Base-by-base conservation (phyloP, 2,797 vertebrate genomes). In the Manis pentadactyla region DNA sequence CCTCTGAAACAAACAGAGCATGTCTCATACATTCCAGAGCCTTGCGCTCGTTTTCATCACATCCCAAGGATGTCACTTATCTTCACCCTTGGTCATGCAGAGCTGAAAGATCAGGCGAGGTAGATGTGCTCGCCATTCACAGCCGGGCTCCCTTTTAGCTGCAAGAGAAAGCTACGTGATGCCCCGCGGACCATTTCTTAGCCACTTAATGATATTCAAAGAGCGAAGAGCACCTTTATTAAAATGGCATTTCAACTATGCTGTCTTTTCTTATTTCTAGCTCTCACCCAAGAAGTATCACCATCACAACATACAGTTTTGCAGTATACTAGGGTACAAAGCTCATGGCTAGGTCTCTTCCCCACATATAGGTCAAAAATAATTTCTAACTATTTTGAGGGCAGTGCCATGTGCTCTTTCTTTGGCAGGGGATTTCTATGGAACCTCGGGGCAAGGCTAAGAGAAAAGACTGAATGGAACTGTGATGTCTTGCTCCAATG, bases 261-360 rank as follows among this genome's bases (percentile, higher is more conserved):
- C 25, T 84, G 15, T 84, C 57, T 92, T 88, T 83, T 81, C 53
- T 96, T 90, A 90, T 79, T 96, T 89, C 78, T 75, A 93, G 57
- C 34, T 18, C 18, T 96, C 29, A 53, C 18, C 82, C 18, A 87
- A 88, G 34, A 95, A 94, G 29, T 75, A 91, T 59, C 68, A 57
- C 59, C 8, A 64, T 55, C 75, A 57, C 89, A 88, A 89, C 21
- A 17, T 27, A 90, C n/a, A 57, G 25, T 68, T 89, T 78, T 74
- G 81, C 87, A 92, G 55, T 42, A 19, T 15, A 27, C 15, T 53
- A 15, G 15, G 55, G 17, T 53, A 46, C 51, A 81, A 84, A 42
- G 61, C 92, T 75, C 39, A 15, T 10, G 73, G 49, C n/a, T 89
- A 6, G 71, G 29, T 49, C 13, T 96, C 34, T 42, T 71, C 27